phyloP scores from a whole-genome alignment of 2,888 invertebrate genomes.

The Strigamia transsilvanica region DNA sequence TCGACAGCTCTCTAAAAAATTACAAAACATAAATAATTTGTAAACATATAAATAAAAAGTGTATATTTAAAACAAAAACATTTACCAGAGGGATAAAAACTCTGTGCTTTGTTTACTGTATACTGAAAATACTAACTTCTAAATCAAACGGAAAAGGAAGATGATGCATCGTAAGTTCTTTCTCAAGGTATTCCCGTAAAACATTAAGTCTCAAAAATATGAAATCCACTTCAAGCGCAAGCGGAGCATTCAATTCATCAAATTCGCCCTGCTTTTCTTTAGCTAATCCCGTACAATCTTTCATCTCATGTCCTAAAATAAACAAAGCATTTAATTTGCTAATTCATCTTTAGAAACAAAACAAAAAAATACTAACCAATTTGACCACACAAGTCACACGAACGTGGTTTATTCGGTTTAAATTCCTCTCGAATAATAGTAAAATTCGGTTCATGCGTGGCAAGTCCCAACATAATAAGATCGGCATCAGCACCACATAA shows the following conservation, averaged over 20 bases:
- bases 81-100: background rate
- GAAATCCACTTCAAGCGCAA: constrained; percentile 79
- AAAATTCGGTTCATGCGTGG: constrained; percentile 98
- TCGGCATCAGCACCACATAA: constrained; percentile 98
- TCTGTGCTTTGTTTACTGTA: background rate
- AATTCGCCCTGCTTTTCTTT: constrained; percentile 69
- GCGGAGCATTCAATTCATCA: constrained; percentile 68
- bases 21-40: constrained; percentile 78
- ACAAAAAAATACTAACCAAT: constrained; percentile 64
- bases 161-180: constrained; percentile 88
- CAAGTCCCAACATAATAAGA: constrained; percentile 96
- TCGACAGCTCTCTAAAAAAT: constrained; percentile 78
- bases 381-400: constrained; percentile 92
- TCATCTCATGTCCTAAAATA: constrained; percentile 85
- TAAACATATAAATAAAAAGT: constrained; percentile 76
- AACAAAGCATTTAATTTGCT: constrained; percentile 18
- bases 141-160: constrained; percentile 94
- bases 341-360: background rate
- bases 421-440: constrained; percentile 99
- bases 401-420: constrained; percentile 92
- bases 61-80: background rate
- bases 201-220: constrained; percentile 94
- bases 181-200: constrained; percentile 89
- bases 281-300: constrained; percentile 83
- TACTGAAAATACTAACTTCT: constrained; percentile 68